These are phyloP conservation scores for Clanis bilineata DNA, from an alignment of 2,888 invertebrate species.

Conservation along the genomic window DNA sequence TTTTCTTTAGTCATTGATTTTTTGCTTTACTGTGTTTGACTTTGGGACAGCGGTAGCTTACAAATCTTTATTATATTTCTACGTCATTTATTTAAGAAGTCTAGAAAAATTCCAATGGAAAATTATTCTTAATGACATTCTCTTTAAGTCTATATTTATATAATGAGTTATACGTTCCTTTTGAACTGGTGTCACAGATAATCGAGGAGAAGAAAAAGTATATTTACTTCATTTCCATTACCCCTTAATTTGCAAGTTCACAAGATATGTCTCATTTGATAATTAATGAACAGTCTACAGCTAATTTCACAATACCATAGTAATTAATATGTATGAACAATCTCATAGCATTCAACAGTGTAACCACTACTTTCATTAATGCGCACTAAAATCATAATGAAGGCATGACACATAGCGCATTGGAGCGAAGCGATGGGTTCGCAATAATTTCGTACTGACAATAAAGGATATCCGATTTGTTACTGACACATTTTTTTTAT, in stretches of 20 bases:
- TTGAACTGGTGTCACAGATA: no score
- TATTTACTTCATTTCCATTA: background rate
- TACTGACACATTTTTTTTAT: background rate
- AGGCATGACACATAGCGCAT: background rate
- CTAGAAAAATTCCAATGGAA: no score
- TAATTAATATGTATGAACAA: conserved; percentile 2
- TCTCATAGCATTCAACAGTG: background rate
- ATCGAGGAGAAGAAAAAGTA: no score
- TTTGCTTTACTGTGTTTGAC: no score
- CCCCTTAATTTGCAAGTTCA: background rate
- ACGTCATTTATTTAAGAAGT: no score
- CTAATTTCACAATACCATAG: background rate
- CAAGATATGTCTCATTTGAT: background rate
- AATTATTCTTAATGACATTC: no score
- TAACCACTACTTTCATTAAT: conserved; percentile 3
- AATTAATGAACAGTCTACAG: background rate
- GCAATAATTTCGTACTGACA: background rate
- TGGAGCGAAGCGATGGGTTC: background rate
- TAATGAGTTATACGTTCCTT: no score
- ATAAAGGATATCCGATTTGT: background rate
- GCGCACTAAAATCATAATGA: conserved; percentile 9
- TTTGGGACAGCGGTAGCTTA: no score
- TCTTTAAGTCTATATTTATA: no score
- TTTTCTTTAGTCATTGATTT: no score
- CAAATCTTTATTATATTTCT: no score